Percentiles rank a stretch among this genome's conserved stretches.
phyloP scores from a whole-genome alignment of 2,888 invertebrate genomes.

The Drosophila multiciliata region DNA sequence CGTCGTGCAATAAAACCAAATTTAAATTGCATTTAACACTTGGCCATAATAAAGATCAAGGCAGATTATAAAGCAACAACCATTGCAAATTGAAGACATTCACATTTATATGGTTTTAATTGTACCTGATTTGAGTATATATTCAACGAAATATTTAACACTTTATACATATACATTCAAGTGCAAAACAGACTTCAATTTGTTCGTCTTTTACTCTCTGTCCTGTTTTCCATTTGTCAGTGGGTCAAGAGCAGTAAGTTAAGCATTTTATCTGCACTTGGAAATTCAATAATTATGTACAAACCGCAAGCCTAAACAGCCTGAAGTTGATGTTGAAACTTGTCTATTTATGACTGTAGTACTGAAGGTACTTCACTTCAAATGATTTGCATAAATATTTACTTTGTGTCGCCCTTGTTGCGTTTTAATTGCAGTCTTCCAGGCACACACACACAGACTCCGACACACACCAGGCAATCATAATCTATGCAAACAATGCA shows the following conservation, averaged over 20 bases:
- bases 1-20: slow-evolving; percentile 54
- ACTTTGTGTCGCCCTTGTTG: slow-evolving; percentile 59
- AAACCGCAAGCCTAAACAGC: slow-evolving; percentile 38
- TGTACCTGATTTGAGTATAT: slow-evolving; percentile 26
- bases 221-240: slow-evolving; percentile 65
- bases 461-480: slow-evolving; percentile 62
- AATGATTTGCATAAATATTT: slow-evolving; percentile 74
- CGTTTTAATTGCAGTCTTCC: slow-evolving; percentile 67
- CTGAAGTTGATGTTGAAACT: slow-evolving; percentile 20
- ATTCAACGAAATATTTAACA: slow-evolving; percentile 10
- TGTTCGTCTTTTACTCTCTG: slow-evolving; percentile 24
- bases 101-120: slow-evolving; percentile 28
- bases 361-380: slow-evolving; percentile 29
- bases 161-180: slow-evolving; percentile 20
- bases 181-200: slow-evolving; percentile 27
- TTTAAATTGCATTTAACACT: slow-evolving; percentile 67
- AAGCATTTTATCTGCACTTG: slow-evolving; percentile 35
- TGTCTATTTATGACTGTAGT: slow-evolving; percentile 35
- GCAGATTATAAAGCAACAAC: slow-evolving; percentile 39
- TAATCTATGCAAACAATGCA: slow-evolving; percentile 57
- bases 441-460: slow-evolving; percentile 1
- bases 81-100: slow-evolving; percentile 31
- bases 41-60: slow-evolving; percentile 67
- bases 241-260: slow-evolving; percentile 71
- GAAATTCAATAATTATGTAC: slow-evolving; percentile 51